Base-by-base conservation (phyloP, 2,113 vertebrate species). In the Pimephales promelas region DNA sequence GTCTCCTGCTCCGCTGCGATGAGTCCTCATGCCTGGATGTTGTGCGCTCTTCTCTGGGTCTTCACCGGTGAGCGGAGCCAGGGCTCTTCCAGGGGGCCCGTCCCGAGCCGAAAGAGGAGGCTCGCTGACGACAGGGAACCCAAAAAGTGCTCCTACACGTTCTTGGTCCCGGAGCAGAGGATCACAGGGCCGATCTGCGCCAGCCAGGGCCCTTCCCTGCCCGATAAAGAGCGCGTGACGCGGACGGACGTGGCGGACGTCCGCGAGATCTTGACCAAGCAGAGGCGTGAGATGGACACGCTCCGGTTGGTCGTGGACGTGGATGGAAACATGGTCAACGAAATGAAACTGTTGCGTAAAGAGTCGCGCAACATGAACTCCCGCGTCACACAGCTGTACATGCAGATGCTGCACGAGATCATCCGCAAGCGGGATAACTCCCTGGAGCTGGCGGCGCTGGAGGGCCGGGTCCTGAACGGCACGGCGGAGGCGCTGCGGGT, bases 351-450 rank as follows among this genome's bases (percentile, higher is more conserved):
- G 40, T 90, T 99, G 89, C 93, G 98, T 82, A 99, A 99, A 84
- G 98, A 99, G 90, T 99, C 98, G n/a, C 96, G 98, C 0, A 99
- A 99, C 91, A 99, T 99, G 98, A 99, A 99, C 92, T 98, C 98
- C 0, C 94, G 98, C 0, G 98, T 99, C 10, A 99, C 98, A 1
- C 98, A 99, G n/a, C 96, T 99, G 78, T 99, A 99, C 40, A 99
- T 99, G 98, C 98, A 99, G 49, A 95, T 99, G 47, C 83, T 99
- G 84, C 98, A 99, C 0, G 98, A 99, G 92, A 99, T 99, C 28
- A 99, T 99, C 81, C 95, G 98, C 7, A 99, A 99, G 88, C 92
- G 98, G 10, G 98, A 99, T 79, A 99, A 99, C 86, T 96, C 98
- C 0, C 95, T 99, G 2, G 98, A 99, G 91, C 94, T 99, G 47